A percentile compares a stretch with the other conserved stretches of the same genome.
phyloP scores from a whole-genome alignment of 2,113 vertebrate species.

The Phylloscopus whistleri region DNA sequence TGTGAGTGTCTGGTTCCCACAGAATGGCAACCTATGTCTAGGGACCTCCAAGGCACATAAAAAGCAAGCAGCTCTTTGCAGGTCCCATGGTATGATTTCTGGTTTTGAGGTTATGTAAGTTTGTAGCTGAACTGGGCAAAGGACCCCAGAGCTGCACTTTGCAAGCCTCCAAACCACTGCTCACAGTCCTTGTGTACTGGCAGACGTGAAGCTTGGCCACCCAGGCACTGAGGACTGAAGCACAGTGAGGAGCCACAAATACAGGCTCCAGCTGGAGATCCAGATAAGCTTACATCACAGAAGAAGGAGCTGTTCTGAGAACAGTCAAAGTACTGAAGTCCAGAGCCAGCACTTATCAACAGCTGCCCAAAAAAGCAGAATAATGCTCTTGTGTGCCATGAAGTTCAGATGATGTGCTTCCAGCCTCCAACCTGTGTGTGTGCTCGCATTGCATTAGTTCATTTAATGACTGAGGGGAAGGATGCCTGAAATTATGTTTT shows the following conservation, averaged over 20 bases:
- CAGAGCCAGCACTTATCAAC: not conserved
- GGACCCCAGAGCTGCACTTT: not conserved
- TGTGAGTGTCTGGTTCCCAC: not conserved
- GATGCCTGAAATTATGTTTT: not conserved
- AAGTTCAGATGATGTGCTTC: not conserved
- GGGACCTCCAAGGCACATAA: not conserved
- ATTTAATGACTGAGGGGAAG: not conserved
- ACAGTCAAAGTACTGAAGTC: not conserved
- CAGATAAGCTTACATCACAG: not conserved
- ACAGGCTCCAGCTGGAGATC: not conserved
- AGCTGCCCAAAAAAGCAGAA: not conserved
- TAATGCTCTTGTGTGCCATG: not conserved
- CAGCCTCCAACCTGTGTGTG: not conserved
- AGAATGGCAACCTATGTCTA: not conserved
- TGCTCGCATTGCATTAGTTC: not conserved
- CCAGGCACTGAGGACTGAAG: not conserved
- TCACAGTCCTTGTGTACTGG: not conserved
- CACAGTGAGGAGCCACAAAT: not conserved
- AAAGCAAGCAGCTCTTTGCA: not conserved
- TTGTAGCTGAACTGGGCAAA: not conserved
- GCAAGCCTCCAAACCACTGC: accelerated
- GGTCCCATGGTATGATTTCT: not conserved
- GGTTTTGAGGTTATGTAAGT: not conserved
- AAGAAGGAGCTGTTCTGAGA: not conserved
- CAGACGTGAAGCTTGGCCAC: not conserved